Evolutionary conservation across 2,888 invertebrate genomes (phyloP).

Genomic region (Torymus aiolomorphi): DNA sequence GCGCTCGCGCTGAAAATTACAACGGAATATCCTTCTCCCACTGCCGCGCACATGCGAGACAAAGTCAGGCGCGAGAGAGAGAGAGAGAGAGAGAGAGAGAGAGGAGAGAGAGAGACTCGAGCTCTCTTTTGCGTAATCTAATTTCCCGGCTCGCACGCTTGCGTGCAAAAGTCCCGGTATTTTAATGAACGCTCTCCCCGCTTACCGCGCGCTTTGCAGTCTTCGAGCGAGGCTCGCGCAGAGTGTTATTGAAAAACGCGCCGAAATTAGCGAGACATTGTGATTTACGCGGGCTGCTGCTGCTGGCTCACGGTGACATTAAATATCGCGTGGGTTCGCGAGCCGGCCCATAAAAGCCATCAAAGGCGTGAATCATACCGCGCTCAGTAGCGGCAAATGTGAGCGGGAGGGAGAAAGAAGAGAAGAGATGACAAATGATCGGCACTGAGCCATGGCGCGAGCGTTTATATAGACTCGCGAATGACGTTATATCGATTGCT

Average conservation of each 20-base stretch:
- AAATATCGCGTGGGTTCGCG: conserved; percentile 30
- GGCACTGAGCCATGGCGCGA: conserved; percentile 40
- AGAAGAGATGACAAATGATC: conserved; percentile 47
- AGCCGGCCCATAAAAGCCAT: conserved; percentile 32
- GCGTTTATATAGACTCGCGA: conserved; percentile 41
- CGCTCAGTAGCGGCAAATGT: conserved; percentile 17
- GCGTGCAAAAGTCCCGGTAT: too few relatives aligned
- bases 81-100: neutral
- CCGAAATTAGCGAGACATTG: conserved; percentile 27
- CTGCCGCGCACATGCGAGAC: too few relatives aligned
- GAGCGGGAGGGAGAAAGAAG: too few relatives aligned
- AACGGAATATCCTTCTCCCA: too few relatives aligned
- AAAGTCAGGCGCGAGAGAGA: too few relatives aligned
- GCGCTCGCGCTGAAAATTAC: too few relatives aligned
- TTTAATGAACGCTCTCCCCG: too few relatives aligned
- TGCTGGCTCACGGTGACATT: conserved; percentile 32
- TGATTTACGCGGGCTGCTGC: conserved; percentile 22
- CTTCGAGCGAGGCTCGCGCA: neutral
- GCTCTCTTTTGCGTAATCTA: neutral
- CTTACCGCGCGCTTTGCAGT: too few relatives aligned
- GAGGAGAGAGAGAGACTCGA: neutral
- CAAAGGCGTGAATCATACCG: conserved; percentile 49
- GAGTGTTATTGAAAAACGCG: conserved; percentile 25
- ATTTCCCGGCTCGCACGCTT: too few relatives aligned
- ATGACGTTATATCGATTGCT: conserved; percentile 52